phyloP scores from a whole-genome alignment of 2,797 vertebrate genomes.

The Lutjanus campechanus region DNA sequence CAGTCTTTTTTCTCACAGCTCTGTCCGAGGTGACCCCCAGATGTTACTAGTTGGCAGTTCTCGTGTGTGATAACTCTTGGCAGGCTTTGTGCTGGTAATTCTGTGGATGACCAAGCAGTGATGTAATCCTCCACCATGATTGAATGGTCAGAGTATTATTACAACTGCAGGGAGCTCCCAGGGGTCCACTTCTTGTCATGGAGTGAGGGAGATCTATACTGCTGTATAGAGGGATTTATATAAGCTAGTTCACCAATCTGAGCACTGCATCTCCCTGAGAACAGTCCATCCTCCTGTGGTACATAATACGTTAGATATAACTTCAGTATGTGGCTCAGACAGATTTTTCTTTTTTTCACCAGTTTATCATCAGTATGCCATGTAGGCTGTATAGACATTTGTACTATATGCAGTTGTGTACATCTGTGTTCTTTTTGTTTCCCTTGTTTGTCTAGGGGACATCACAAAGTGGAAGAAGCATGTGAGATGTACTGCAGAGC shows the following conservation, averaged over 20 bases:
- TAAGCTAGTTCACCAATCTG: background rate
- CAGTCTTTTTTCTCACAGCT: conserved; percentile 3
- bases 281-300: conserved; percentile 9
- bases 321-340: background rate
- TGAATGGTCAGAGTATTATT: conserved; percentile 54
- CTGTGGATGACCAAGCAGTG: conserved; percentile 40
- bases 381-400: background rate
- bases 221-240: conserved; percentile 31
- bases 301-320: background rate
- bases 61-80: conserved; percentile 5
- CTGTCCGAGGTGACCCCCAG: conserved; percentile 25
- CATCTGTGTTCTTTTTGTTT: background rate
- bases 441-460: conserved; percentile 87
- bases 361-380: background rate
- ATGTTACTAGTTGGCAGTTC: conserved; percentile 43
- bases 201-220: conserved; percentile 30
- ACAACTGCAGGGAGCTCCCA: conserved; percentile 42
- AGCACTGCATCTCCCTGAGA: conserved; percentile 12
- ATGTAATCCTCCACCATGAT: conserved; percentile 60
- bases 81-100: conserved; percentile 40
- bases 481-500: conserved; percentile 99
- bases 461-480: conserved; percentile 96
- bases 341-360: background rate
- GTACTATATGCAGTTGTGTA: background rate
- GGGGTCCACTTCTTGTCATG: conserved; percentile 45